Conservation (phyloP, 2,797 vertebrate genomes). For the Lacerta agilis region DNA sequence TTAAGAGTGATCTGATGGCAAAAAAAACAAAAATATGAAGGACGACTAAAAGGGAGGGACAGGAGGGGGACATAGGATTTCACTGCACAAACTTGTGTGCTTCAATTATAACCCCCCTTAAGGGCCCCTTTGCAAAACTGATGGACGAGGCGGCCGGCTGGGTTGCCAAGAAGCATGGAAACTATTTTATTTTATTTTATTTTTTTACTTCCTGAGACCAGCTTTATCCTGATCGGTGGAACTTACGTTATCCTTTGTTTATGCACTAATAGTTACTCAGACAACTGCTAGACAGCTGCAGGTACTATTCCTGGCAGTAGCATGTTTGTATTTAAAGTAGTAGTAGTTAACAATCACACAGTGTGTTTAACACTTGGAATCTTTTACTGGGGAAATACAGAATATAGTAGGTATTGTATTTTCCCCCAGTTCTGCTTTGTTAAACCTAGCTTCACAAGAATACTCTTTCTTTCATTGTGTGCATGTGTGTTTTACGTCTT, state of each 20-base stretch:
- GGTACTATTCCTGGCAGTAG: slow-evolving; percentile 19
- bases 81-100: not conserved
- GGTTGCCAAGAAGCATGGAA: slow-evolving; percentile 38
- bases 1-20: not conserved
- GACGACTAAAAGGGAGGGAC: slow-evolving; percentile 8
- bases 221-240: slow-evolving; percentile 48
- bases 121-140: slow-evolving; percentile 25
- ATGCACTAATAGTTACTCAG: slow-evolving; percentile 20
- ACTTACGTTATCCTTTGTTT: slow-evolving; percentile 43
- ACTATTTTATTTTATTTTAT: slow-evolving; percentile 14
- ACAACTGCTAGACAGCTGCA: slow-evolving; percentile 31
- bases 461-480: not conserved
- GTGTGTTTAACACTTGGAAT: slow-evolving; percentile 5
- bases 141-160: not conserved
- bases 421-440: not conserved
- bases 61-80: not conserved
- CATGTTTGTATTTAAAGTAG: not conserved
- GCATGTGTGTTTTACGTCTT: not conserved
- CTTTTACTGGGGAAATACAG: not conserved
- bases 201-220: slow-evolving; percentile 31
- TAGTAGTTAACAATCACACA: not conserved
- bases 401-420: not conserved
- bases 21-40: not conserved
- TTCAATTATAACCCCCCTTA: slow-evolving; percentile 24
- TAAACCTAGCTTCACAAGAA: slow-evolving; percentile 22